Base-by-base conservation (phyloP, 2,113 vertebrate species). In the Hipposideros armiger region DNA sequence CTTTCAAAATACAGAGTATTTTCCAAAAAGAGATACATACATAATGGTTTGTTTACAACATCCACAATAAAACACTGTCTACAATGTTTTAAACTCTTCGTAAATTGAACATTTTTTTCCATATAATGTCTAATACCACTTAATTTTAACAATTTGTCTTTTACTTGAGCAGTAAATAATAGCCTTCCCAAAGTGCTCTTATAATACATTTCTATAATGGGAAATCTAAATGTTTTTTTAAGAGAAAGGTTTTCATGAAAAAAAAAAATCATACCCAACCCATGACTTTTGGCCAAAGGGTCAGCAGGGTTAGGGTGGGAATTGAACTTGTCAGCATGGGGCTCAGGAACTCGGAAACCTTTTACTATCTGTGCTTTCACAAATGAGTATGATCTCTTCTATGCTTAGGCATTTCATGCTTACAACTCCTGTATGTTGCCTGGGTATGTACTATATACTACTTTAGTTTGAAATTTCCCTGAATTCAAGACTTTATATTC, bases 71-170 rank as follows among this genome's bases (percentile, higher is more conserved):
- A 62, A 82, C 40, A 30, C 80, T 45, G 40, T 9, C 54, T 40
- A 42, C 26, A 32, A 45, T 4, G 28, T 78, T 90, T 93, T 10
- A 87, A 74, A 93, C 19, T 52, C 52, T 80, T 80, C 30, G 28
- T 73, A 93, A 90, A 73, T 13, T 14, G 60, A 66, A 64, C 45
- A 66, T 56, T 87, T 82, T 83, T 40, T 95, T 78, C 16, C 45
- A 96, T 67, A 56, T 91, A 88, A 95, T 56, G 47, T 64, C 28
- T 60, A 64, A 4, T 28, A 76, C 52, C 19, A 70, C 30, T 93
- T 94, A 81, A 86, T 86, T 93, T 76, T 73, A 92, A 91, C 62
- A 94, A 64, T 62, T 60, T 82, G 17, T 93, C 50, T 85, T 76
- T 90, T 81, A 88, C 20, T 58, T 82, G 32, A 42, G 17, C 32